A percentile compares a stretch with the other conserved stretches of the same genome.
Conservation (phyloP, 2,888 invertebrate genomes). For the Drosophila mulleri region DNA sequence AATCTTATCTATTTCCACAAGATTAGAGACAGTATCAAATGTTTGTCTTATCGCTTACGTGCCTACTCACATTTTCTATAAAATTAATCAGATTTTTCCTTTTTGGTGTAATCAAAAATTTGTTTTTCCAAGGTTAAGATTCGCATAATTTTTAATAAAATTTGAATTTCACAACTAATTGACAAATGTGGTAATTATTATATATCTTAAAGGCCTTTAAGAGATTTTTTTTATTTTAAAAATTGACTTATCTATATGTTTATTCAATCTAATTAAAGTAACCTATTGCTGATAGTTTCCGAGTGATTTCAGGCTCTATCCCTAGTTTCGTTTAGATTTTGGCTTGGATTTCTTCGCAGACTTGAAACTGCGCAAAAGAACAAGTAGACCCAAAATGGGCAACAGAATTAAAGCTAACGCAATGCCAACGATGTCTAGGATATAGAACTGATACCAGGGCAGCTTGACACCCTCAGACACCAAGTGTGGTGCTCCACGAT, state of each 20-base stretch:
- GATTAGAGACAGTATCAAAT: background rate
- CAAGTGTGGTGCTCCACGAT: slow-evolving; percentile 83
- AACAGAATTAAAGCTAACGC: slow-evolving; percentile 29
- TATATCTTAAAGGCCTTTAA: too few species aligned
- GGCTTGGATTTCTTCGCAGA: slow-evolving; percentile 20
- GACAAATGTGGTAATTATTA: background rate
- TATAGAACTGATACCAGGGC: slow-evolving; percentile 82
- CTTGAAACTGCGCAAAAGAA: slow-evolving; percentile 21
- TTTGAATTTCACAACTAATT: background rate
- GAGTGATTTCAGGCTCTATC: background rate
- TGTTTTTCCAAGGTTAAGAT: too few species aligned
- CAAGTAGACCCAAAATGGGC: slow-evolving; percentile 28
- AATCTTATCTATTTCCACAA: background rate
- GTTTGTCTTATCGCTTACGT: background rate
- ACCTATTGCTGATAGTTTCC: background rate
- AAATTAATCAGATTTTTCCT: background rate
- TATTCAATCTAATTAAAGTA: slow-evolving; percentile 9
- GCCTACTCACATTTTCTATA: background rate
- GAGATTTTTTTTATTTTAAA: background rate
- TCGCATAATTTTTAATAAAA: background rate
- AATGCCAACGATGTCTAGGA: slow-evolving; percentile 76
- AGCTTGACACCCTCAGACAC: slow-evolving; percentile 76
- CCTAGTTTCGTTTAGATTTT: background rate
- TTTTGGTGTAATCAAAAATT: background rate
- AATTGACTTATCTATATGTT: background rate